Evolutionary conservation across 2,888 invertebrate genomes (phyloP).

Genomic region (Pedicia rivosa): DNA sequence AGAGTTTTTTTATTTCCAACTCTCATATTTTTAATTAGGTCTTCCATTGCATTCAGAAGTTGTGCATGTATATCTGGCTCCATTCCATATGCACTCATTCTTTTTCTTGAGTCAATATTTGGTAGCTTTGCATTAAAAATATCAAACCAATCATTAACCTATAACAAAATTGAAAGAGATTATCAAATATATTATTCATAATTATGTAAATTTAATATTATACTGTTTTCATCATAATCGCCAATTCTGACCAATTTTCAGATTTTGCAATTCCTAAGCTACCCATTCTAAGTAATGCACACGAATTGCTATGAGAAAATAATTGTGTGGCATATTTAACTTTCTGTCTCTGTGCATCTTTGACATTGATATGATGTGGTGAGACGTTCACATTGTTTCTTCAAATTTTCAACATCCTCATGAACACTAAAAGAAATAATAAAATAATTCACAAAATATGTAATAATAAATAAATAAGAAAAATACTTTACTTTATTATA

Average conservation of each 20-base stretch:
- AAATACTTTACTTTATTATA: too few species aligned
- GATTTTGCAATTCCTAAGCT: constrained; percentile 8
- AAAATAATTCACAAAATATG: too few species aligned
- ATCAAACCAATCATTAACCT: constrained; percentile 16
- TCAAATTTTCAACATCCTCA: too few species aligned
- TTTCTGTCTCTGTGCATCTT: constrained; percentile 7
- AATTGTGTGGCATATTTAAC: constrained; percentile 13
- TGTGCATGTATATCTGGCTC: constrained; percentile 10
- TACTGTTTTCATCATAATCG: constrained; percentile 14
- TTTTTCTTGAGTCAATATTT: constrained; percentile 11
- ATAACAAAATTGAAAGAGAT: too few species aligned
- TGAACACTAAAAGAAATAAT: too few species aligned
- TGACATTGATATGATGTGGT: constrained; percentile 1
- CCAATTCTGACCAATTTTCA: constrained; percentile 12
- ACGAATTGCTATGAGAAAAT: constrained; percentile 14
- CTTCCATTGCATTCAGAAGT: constrained; percentile 13
- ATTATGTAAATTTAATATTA: constrained; percentile 1
- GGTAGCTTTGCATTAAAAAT: constrained; percentile 13
- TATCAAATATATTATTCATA: neutral
- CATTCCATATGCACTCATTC: constrained; percentile 14
- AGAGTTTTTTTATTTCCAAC: constrained; percentile 10
- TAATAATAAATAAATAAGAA: too few species aligned
- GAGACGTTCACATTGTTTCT: too few species aligned
- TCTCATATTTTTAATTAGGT: constrained; percentile 11
- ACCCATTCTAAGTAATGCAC: constrained; percentile 12